These are phyloP conservation scores for Contarinia nasturtii DNA, from an alignment of 1,140 invertebrate species.

Conservation along the genomic window DNA sequence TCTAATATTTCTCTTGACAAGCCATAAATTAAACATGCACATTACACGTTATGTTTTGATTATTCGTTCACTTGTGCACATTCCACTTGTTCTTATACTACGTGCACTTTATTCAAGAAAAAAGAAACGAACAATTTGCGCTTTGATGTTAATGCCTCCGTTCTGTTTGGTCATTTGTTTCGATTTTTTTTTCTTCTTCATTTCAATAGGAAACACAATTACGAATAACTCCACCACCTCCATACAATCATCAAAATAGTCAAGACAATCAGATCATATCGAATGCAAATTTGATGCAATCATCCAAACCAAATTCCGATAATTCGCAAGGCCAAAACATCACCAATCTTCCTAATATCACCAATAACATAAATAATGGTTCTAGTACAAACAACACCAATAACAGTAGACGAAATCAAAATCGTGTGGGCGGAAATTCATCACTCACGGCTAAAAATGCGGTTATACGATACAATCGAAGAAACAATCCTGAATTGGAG, in stretches of 20 bases:
- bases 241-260: conserved; percentile 7
- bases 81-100: too few relatives aligned
- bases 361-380: too few relatives aligned
- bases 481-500: conserved; percentile 91
- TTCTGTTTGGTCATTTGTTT: too few relatives aligned
- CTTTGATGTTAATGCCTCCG: too few relatives aligned
- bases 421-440: conserved; percentile 1
- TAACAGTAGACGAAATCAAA: not conserved
- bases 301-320: too few relatives aligned
- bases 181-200: not conserved
- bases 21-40: too few relatives aligned
- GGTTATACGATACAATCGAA: conserved; percentile 58
- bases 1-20: too few relatives aligned
- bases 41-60: too few relatives aligned
- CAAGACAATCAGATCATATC: conserved; percentile 3
- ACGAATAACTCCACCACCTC: conserved; percentile 7
- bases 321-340: not conserved
- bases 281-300: too few relatives aligned
- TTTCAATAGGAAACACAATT: conserved; percentile 1
- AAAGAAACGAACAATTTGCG: too few relatives aligned
- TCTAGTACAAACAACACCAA: not conserved
- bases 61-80: too few relatives aligned
- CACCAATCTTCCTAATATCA: not conserved
- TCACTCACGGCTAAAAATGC: conserved; percentile 2
- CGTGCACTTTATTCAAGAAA: too few relatives aligned